Evolutionary conservation across 1,140 invertebrate species (phyloP), one percentile per base, ranked within the genome.

Genomic region (Chironomus tepperi): DNA sequence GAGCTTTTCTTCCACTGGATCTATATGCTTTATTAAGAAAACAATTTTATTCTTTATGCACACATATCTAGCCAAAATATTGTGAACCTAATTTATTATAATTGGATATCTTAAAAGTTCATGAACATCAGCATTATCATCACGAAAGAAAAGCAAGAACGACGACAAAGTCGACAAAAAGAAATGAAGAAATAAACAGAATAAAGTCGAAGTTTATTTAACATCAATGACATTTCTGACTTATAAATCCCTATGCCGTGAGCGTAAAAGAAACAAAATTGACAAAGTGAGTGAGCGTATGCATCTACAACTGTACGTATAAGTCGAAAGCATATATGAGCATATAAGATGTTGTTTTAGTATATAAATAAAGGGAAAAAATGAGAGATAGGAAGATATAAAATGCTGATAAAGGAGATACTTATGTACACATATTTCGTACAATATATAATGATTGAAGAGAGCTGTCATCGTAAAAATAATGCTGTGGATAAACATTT

Each of bases 161-260:
- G n/a, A 57, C 12, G 47, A 15, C 9, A 15, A 57, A 47, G 2
- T 57, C 15, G 5, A 1, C 7, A 57, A 15, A 15, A 57, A n/a
- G 12, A 57, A 57, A 57, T 15, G 24, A 57, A 57, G 47, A 57
- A 57, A 57, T 57, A 57, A 70, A 70, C 16, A 15, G 16, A 70
- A 34, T 34, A 34, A 34, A 34, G 2, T 34, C 24, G 24, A 70
- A 70, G 65, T 70, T 70, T 70, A 70, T 70, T 70, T 70, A 70
- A 70, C 65, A 21, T 70, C 16, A 70, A 70, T 70, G 65, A 70
- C 65, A 70, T 70, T 70, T 34, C 10, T 70, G 65, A 18, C 65
- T 19, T 12, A 70, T 70, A 70, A 70, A 70, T 70, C 65, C 24
- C 15, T n/a, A 57, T 57, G 47, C 47, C 47, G 47, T 57, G 47